These are phyloP conservation scores for Ramphastos sulfuratus DNA, from an alignment of 2,113 vertebrate genomes.

Conservation along the genomic window DNA sequence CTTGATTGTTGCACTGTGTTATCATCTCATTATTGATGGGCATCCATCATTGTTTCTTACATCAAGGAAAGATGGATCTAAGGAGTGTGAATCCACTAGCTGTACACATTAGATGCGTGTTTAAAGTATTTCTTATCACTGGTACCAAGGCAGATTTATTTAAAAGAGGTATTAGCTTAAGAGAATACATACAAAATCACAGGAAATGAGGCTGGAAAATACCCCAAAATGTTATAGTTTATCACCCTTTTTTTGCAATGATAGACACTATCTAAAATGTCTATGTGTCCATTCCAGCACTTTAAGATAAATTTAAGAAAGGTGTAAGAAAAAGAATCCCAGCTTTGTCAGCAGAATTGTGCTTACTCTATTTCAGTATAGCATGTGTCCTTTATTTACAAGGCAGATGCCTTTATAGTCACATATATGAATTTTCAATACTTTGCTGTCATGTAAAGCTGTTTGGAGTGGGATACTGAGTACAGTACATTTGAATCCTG, in stretches of 20 bases:
- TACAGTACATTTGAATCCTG: not conserved
- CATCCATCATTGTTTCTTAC: not conserved
- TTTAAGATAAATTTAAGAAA: not conserved
- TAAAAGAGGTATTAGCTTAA: conserved; percentile 14
- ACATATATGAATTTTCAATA: not conserved
- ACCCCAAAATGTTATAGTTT: conserved; percentile 2
- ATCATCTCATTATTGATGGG: not conserved
- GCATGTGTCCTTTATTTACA: not conserved
- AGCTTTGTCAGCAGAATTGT: not conserved
- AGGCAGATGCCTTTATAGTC: not conserved
- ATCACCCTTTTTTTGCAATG: not conserved
- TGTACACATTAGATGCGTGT: not conserved
- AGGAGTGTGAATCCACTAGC: not conserved
- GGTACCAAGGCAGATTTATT: not conserved
- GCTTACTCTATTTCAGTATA: not conserved
- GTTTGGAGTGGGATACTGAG: not conserved
- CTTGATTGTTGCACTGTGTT: not conserved
- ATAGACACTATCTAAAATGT: not conserved
- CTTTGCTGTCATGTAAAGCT: not conserved
- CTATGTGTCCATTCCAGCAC: not conserved
- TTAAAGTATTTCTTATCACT: not conserved
- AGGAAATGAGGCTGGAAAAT: not conserved
- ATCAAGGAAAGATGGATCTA: not conserved
- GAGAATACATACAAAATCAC: not conserved
- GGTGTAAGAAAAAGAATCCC: not conserved